A percentile compares a stretch with the other conserved stretches of the same genome.
phyloP scores from a whole-genome alignment of 2,888 invertebrate genomes.

The Dioctria linearis region DNA sequence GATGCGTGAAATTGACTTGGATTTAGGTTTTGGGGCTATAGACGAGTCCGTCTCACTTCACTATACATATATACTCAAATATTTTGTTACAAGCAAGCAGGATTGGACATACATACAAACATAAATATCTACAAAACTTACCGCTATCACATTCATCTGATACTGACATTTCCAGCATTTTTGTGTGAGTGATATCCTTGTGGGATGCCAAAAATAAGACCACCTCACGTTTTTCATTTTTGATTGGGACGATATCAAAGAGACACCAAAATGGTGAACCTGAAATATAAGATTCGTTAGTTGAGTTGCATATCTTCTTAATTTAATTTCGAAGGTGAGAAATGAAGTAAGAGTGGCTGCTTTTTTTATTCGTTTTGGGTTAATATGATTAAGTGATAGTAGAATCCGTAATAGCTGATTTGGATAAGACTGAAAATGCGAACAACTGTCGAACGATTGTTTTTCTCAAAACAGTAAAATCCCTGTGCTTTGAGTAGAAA shows the following conservation, averaged over 20 bases:
- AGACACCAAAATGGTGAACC: slow-evolving; percentile 96
- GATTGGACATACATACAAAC: no score
- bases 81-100: no score
- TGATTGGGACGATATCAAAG: slow-evolving; percentile 97
- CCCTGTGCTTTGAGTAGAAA: no score
- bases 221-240: slow-evolving; percentile 97
- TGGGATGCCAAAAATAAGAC: slow-evolving; percentile 96
- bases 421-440: no score
- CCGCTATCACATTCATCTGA: slow-evolving; percentile 90
- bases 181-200: slow-evolving; percentile 95
- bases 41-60: background rate
- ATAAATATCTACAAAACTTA: slow-evolving; percentile 72
- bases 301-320: background rate
- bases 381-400: no score
- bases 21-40: background rate
- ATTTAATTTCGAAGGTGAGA: background rate
- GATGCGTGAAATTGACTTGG: slow-evolving; percentile 34
- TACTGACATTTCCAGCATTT: slow-evolving; percentile 88
- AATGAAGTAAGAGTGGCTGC: no score
- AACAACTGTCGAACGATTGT: no score
- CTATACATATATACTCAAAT: no score
- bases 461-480: no score
- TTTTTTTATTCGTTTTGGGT: no score
- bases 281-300: slow-evolving; percentile 69
- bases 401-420: no score